Evolutionary conservation across 2,888 invertebrate species (phyloP), one percentile per base, ranked within the genome.

Genomic region (Dorcus parallelipipedus): DNA sequence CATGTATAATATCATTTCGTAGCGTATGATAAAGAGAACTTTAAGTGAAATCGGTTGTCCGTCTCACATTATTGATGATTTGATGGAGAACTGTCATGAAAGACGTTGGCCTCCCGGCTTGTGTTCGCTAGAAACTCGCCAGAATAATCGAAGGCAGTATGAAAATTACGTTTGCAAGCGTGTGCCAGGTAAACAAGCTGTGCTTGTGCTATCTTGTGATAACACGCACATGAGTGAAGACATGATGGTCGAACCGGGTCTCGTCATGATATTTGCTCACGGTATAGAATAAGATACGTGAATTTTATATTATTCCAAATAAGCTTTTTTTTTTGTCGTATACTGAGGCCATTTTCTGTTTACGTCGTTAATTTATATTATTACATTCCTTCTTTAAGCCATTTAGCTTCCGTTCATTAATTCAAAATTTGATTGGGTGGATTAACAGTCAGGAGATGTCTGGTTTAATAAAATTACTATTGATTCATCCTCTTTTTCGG

Each of bases 231-330:
- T 97, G 84, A 90, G 93, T 57, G 95, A 95, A 64, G 95, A 97
- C 71, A 93, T 97, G 86, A 95, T 97, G 86, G 86, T 94, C 42
- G 95, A 96, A 69, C 97, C 97, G 0, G 97, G 97, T 1, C 84
- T 97, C 64, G 96, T 97, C 52, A 96, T 97, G 96, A 97, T 97
- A 73, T 97, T 97, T 80, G 97, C 97, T 60, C 97, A 97, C 79
- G 97, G 97, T 62, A 95, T 97, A 69, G 93, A 93, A 78, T 92
- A 81, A 74, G 54, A 17, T 38, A 33, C 26, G 26, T 33, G 26
- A 33, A 33, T 33, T 33, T 33, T 33, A 33, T 33, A 33, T 33
- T 33, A 33, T 33, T 33, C 26, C 26, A 33, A 33, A 33, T 33
- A 33, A 5, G 26, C 26, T 33, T 33, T 33, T 33, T 26, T 26